Evolutionary conservation across 2,113 vertebrate genomes (phyloP), one percentile per base, ranked within the genome.

Genomic region (Hirundichthys speculiger): DNA sequence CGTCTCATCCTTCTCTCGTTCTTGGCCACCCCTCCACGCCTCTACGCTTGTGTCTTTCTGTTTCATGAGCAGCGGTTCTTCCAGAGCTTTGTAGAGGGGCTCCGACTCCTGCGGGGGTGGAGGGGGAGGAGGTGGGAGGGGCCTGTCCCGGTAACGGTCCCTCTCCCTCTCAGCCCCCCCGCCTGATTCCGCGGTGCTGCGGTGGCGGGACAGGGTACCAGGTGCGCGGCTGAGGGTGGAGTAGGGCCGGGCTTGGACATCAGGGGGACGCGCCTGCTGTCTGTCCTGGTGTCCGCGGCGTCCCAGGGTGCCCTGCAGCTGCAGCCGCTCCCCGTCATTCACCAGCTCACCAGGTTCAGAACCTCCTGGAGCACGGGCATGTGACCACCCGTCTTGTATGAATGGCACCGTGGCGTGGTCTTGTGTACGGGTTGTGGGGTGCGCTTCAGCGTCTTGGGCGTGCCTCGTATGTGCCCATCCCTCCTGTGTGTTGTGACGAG

Each of bases 1-100:
- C 0, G 84, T 78, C 69, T 90, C 87, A 0, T 88, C 86, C 49
- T 84, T 84, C 18, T 88, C 88, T 73, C 79, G 57, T 18, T 86
- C 84, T 60, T 77, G 82, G 14, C 70, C 69, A 1, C 78, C 69
- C 64, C 84, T 60, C 88, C 87, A 88, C 1, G 82, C 53, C 2
- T 88, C 90, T 1, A 69, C 40, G 12, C 69, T 39, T 5, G 65
- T 49, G 18, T 91, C 87, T 77, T 83, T 89, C 79, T 67, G 85
- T 67, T 68, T 89, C 30, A 89, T 83, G 48, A 92, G 79, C 46
- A 91, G 85, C 0, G 91, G 88, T 62, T 92, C 90, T 84, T 96
- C 95, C 73, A 97, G 88, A 48, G 94, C 95, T 77, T 96, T 96
- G 90, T 96, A 96, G 69, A 96, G 90, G 51, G 94, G 92, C 89